Evolutionary conservation across 1,140 invertebrate genomes (phyloP).

Genomic region (Muscidifurax raptorellus): DNA sequence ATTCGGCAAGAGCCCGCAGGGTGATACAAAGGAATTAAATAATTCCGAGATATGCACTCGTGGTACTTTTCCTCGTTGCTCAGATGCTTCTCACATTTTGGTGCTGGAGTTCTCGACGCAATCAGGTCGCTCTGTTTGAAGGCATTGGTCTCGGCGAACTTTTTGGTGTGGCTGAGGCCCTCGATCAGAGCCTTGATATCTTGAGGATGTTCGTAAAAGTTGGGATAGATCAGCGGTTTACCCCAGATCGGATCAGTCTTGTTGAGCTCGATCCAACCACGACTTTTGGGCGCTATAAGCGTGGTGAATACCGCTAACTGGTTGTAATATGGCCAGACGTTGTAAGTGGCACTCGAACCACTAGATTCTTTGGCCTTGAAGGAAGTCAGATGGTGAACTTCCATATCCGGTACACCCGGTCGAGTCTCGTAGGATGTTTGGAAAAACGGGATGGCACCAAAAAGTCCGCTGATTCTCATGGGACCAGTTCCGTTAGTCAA

Average conservation of each 20-base stretch:
- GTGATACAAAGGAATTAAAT: not conserved
- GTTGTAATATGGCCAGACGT: not conserved
- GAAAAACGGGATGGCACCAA: not conserved
- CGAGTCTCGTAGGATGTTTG: constrained; percentile 11
- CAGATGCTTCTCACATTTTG: not conserved
- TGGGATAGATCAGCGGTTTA: not conserved
- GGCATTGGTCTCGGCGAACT: not conserved
- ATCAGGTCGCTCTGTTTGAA: not conserved
- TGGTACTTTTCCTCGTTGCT: not conserved
- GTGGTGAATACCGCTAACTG: not conserved
- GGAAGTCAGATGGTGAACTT: not conserved
- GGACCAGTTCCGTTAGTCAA: not conserved
- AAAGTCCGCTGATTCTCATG: not conserved
- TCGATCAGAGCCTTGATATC: constrained; percentile 70
- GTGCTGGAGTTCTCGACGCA: not conserved
- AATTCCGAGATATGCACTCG: not conserved
- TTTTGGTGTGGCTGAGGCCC: constrained; percentile 65
- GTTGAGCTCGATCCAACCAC: not conserved
- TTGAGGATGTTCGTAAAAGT: not conserved
- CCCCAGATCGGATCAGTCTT: not conserved
- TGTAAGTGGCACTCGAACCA: not conserved
- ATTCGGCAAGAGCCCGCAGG: not conserved
- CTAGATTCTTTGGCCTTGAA: not conserved
- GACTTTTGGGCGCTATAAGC: not conserved
- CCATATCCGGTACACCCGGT: not conserved